Evolutionary conservation across 1,140 invertebrate species (phyloP), one percentile per base, ranked within the genome.

Genomic region (Eueides isabella): DNA sequence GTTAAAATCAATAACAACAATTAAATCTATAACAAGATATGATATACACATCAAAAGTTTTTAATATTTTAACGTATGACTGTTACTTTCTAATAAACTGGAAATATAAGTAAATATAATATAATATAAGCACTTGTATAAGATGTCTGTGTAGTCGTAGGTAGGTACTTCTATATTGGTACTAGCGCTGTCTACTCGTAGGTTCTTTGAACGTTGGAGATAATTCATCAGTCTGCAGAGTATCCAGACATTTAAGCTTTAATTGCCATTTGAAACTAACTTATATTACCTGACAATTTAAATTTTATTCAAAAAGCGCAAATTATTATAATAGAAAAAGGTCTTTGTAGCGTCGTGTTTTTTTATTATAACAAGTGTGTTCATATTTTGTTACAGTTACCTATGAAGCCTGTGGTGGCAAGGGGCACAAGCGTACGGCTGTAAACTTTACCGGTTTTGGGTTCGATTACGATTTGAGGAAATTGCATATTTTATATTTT

Each of bases 211-310:
- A 71, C 74, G 69, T 65, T 67, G 33, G 62, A 65, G 74, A 75
- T 75, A 75, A 75, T 71, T 75, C 74, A 75, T 75, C 74, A 75
- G 74, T 75, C 74, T 75, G 30, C 64, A 33, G 69, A 61, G 62
- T 48, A 69, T 75, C 74, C 71, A 75, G 74, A 75, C 74, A 75
- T 71, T 75, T 71, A 67, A 75, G 63, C 69, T 75, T 75, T 71
- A 75, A 75, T 75, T 75, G 74, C 64, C 69, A 66, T 71, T 75
- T 69, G 67, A 71, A 70, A 48, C 61, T 63, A 69, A 67, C 55
- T 68, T 61, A 38, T 69, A 69, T 55, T 55, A 55, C 48, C 48
- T 55, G 48, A 55, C 48, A 55, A 55, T 55, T 55, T 26, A 26
- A 55, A 55, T 55, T 26, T 55, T 55, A 11, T 55, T 55, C 48